phyloP scores from a whole-genome alignment of 2,888 invertebrate species.

The Neoitamus cyanurus region DNA sequence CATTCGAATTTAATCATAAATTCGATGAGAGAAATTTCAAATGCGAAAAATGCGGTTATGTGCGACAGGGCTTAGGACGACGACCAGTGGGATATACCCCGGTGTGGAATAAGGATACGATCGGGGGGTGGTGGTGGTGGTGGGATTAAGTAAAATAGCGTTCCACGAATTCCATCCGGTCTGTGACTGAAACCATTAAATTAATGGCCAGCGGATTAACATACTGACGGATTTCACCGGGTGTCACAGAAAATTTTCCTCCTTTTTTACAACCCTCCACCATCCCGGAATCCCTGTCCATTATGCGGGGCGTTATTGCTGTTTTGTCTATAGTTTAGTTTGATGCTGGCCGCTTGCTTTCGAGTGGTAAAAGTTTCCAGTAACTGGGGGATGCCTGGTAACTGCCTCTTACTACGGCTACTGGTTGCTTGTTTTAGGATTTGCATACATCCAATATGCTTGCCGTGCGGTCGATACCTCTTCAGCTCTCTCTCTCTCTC shows the following conservation, averaged over 20 bases:
- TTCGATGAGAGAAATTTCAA: slow-evolving; percentile 35
- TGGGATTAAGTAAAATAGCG: slow-evolving; percentile 8
- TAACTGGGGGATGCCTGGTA: not conserved
- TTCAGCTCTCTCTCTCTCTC: not conserved
- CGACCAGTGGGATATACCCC: not conserved
- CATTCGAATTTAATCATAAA: slow-evolving; percentile 39
- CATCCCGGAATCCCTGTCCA: not conserved
- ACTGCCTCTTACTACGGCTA: not conserved
- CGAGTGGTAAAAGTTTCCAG: not conserved
- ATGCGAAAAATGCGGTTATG: slow-evolving; percentile 17
- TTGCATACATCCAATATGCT: not conserved
- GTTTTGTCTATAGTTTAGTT: not conserved
- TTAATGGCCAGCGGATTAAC: slow-evolving; percentile 41
- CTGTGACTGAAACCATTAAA: slow-evolving; percentile 35
- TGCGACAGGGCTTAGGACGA: not conserved
- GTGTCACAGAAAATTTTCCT: slow-evolving; percentile 23
- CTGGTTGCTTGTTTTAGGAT: slow-evolving; percentile 23
- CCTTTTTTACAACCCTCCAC: not conserved
- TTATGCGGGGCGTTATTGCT: not conserved
- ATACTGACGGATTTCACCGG: not conserved
- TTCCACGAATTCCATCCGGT: slow-evolving; percentile 13
- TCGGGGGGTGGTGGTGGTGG: not conserved
- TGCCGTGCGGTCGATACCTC: not conserved
- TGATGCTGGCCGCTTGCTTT: not conserved
- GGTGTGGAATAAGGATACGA: not conserved